Base-by-base conservation (phyloP, 2,797 vertebrate species). In the Rhynchonycteris naso region DNA sequence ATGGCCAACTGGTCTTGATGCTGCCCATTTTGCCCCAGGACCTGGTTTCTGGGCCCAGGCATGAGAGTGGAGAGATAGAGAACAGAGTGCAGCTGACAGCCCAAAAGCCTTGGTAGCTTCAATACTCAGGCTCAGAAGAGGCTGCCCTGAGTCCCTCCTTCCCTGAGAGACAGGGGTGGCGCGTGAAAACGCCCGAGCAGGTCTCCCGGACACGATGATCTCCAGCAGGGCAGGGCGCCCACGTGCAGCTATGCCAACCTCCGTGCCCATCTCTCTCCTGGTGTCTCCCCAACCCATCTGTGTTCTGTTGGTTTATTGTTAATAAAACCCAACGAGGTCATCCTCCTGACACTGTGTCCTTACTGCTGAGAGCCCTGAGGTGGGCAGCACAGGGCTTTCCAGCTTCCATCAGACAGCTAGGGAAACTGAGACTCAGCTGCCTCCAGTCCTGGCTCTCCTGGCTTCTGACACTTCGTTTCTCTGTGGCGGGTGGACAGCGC, bases 321-420 rank as follows among this genome's bases (percentile, higher is more conserved):
- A 96, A 97, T 97, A 96, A 98, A 95, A 0, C 1, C 35, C 93
- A 74, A n/a, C 82, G 80, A 89, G 35, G 28, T 89, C 69, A 22
- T n/a, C 58, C 13, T 95, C 54, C 56, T 43, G 11, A 18, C 56
- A 71, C 54, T 47, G 93, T 78, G 69, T 96, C 56, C 72, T 95
- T 33, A 33, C 69, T 38, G 8, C 38, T 1, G 21, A 54, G 79
- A 52, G n/a, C 65, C 21, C 0, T 1, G n/a, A 35, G 35, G 80
- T n/a, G 68, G 85, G 47, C 14, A 21, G 38, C 80, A 28, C 10
- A 13, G 88, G 30, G 47, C 16, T 43, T 19, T 24, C 33, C 30
- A 33, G 43, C 47, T 88, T 71, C 79, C 33, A 0, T 18, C 21
- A 24, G 50, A 38, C 33, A 16, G 68, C 52, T 2, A 33, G 66